Base-by-base conservation (phyloP, 2,797 vertebrate genomes). In the Tadarida brasiliensis region DNA sequence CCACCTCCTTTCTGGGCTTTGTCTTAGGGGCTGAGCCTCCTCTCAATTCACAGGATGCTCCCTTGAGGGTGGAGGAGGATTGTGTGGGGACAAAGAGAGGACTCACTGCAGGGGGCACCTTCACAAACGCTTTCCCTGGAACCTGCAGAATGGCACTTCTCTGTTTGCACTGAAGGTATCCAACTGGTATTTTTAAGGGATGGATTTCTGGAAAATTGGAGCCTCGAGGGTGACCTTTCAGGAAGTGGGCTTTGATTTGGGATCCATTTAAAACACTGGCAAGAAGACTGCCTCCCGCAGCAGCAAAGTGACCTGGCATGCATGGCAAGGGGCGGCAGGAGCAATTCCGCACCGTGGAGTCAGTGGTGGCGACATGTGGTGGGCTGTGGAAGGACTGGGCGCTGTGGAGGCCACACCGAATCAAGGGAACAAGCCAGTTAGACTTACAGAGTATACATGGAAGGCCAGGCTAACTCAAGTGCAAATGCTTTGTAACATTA, bases 171-270 rank as follows among this genome's bases (percentile, higher is more conserved):
- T 71, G 22, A 96, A 96, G 28, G 91, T 92, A 86, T 92, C 89
- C 16, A 91, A 92, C 49, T 33, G 74, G 71, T 93, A 85, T 87
- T 96, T 94, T 95, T 67, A 85, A 96, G 94, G 92, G 56, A 73
- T 77, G 33, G 24, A 68, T 91, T 81, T 91, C 78, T 90, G 74
- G 51, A 94, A 94, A 90, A 86, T 76, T 94, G 78, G 82, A 86
- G 28, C 44, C 14, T 26, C 3, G 56, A 94, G 93, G 68, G 35
- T 74, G 39, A 39, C 39, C 87, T 76, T 95, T 96, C 59, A 96
- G 91, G 89, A 97, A 95, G 94, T 61, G 49, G 54, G 57, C 44
- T 78, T 35, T 82, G 83, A 77, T 87, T 80, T 95, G 89, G 93
- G 80, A 95, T 95, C 56, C n/a, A 59, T 68, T 95, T 70, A 7